Evolutionary conservation across 2,888 invertebrate genomes (phyloP).

Genomic region (Spisula solida): DNA sequence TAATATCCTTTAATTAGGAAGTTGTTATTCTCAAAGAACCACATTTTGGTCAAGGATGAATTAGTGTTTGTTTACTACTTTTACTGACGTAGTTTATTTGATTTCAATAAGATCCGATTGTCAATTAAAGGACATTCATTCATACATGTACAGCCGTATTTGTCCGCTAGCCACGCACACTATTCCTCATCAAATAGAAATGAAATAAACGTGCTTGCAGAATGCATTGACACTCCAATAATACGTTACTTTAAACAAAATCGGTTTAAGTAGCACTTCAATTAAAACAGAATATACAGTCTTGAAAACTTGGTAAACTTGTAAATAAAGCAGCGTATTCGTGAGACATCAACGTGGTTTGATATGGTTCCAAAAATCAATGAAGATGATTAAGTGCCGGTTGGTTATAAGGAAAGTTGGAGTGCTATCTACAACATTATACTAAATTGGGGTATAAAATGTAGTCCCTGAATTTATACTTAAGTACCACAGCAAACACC

Average conservation of each 20-base stretch:
- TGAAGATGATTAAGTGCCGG: background rate
- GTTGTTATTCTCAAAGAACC: background rate
- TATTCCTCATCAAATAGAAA: background rate
- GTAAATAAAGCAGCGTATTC: background rate
- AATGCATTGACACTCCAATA: background rate
- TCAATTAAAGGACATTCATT: background rate
- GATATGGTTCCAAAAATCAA: background rate
- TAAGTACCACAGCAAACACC: slow-evolving; percentile 35
- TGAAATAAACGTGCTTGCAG: background rate
- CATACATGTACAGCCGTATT: background rate
- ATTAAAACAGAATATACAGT: background rate
- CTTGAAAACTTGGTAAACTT: background rate
- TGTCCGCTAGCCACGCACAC: background rate
- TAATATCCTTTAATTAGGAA: background rate
- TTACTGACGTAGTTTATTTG: slow-evolving; percentile 12
- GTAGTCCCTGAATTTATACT: slow-evolving; percentile 22
- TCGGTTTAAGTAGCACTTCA: background rate
- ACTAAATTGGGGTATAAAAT: slow-evolving; percentile 15
- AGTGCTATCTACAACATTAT: background rate
- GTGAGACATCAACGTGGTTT: background rate
- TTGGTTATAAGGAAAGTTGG: background rate
- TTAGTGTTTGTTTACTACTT: slow-evolving; percentile 1
- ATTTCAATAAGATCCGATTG: background rate
- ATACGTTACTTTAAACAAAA: background rate
- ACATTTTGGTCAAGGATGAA: background rate